These are phyloP conservation scores for Heliconius ethilla DNA, from an alignment of 2,888 invertebrate species.

Conservation along the genomic window DNA sequence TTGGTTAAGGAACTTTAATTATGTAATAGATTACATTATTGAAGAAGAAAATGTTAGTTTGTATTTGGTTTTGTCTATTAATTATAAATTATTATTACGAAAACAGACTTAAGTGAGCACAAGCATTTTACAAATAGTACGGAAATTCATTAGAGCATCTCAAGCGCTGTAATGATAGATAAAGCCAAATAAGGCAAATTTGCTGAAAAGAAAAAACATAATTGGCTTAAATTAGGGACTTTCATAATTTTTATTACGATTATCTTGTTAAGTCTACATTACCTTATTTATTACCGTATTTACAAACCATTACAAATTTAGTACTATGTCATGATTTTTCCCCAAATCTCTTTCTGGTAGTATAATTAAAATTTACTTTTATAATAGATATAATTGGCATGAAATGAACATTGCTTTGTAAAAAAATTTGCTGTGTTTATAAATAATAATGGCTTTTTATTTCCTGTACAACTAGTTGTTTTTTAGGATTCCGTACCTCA, in stretches of 20 bases:
- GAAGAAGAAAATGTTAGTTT: no score
- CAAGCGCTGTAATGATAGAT: neutral
- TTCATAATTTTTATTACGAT: conserved; percentile 2
- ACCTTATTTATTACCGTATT: neutral
- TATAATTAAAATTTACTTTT: conserved; percentile 14
- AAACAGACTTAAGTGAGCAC: neutral
- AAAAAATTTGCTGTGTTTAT: neutral
- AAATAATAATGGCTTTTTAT: no score
- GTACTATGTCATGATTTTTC: neutral
- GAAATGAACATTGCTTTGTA: neutral
- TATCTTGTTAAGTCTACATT: conserved; percentile 13
- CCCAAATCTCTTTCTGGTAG: neutral
- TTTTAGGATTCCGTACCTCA: no score
- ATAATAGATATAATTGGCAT: no score
- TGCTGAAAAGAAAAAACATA: conserved; percentile 3
- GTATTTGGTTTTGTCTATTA: no score
- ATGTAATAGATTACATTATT: no score
- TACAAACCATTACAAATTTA: conserved; percentile 6
- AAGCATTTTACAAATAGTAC: neutral
- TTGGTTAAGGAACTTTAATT: no score
- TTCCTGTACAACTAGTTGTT: no score
- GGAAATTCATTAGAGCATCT: neutral
- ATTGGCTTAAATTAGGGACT: no score
- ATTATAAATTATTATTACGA: no score
- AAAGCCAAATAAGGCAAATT: neutral